Percentiles rank a stretch among this genome's conserved stretches.
phyloP scores from a whole-genome alignment of 2,113 vertebrate species.

The Ursus arctos region DNA sequence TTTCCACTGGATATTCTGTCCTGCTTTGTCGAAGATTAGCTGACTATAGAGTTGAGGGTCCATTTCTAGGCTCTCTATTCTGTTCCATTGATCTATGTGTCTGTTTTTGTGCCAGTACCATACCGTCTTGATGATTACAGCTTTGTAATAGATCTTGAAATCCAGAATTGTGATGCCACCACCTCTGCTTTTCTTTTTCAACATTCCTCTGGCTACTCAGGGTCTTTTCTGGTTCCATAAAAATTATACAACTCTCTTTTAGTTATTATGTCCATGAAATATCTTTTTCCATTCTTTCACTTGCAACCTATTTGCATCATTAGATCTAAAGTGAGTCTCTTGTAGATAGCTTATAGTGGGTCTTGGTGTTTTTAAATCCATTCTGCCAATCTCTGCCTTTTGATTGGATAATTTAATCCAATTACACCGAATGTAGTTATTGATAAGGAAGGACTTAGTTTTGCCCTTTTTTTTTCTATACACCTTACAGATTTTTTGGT shows the following conservation, averaged over 20 bases:
- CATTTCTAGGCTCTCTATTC: too few species aligned
- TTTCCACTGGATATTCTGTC: too few species aligned
- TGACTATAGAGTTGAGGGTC: too few species aligned
- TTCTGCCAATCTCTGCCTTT: not conserved
- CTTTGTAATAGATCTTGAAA: too few species aligned
- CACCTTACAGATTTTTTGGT: not conserved
- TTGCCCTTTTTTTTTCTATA: not conserved
- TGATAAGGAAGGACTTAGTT: not conserved
- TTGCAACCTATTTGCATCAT: not conserved
- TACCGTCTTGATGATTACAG: too few species aligned
- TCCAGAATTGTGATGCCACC: too few species aligned
- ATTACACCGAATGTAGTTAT: not conserved
- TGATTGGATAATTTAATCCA: not conserved
- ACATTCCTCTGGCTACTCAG: too few species aligned
- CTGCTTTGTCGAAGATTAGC: too few species aligned
- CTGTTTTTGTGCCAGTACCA: too few species aligned
- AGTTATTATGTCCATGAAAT: not conserved
- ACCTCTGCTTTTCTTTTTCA: too few species aligned
- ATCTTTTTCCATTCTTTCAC: not conserved
- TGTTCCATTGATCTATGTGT: too few species aligned
- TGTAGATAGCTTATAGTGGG: not conserved
- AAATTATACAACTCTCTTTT: not conserved
- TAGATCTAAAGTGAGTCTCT: not conserved
- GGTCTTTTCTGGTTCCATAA: too few species aligned
- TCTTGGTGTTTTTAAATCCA: not conserved